Evolutionary conservation across 2,113 vertebrate species (phyloP), one percentile per base, ranked within the genome.

Genomic region (Zosterops japonicus): DNA sequence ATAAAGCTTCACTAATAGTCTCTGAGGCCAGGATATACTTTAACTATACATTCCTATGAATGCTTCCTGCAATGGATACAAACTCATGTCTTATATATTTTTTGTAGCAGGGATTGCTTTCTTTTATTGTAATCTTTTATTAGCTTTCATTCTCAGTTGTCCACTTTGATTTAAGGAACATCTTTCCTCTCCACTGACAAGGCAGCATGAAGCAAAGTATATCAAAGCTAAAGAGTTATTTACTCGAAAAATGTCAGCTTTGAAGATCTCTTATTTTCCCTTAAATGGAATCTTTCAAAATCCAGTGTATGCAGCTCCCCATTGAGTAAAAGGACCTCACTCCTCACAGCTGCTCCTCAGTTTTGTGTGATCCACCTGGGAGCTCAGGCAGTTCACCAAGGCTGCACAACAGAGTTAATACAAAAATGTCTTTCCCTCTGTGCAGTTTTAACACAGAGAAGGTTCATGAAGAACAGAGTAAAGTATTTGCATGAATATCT

Each of bases 221-320:
- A 96, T 93, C 95, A 97, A 96, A 97, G 89, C 67, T 94, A 56
- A 86, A 78, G 89, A 94, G 93, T 96, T 96, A 97, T 95, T 97
- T 97, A 95, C 79, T 89, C 83, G 76, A 88, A 93, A 93, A 95
- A 96, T 42, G 65, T 41, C 44, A 53, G 72, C 89, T 96, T 94
- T 95, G 90, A 95, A 93, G 75, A 71, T 92, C n/a, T 59, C 42
- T 72, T 78, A 25, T 52, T 29, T 20, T 11, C 71, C 70, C 46
- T 78, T 78, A 89, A 95, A 96, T 49, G 53, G 72, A 95, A 55
- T 69, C 69, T 92, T 89, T 95, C 82, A 85, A 96, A 96, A 83
- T 88, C 79, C 94, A 89, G 82, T 27, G 53, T 56, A 42, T n/a
- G 90, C 87, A 94, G 41, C 72, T 91, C 60, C 56, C 67, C 87